Base-by-base conservation (phyloP, 2,888 invertebrate species). In the Netelia melanura region DNA sequence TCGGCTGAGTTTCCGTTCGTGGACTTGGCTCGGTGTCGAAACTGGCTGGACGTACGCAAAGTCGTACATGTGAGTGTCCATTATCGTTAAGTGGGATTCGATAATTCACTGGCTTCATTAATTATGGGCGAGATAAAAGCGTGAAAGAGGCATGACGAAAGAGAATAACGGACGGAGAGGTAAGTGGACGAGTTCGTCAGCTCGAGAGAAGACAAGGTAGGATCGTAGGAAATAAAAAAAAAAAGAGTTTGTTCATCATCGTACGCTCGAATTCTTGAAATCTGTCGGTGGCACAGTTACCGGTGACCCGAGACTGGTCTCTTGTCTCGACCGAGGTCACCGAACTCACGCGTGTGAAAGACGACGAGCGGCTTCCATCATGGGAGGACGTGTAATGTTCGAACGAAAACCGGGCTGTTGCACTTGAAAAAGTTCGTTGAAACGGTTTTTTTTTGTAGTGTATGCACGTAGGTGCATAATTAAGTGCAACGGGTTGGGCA, bases 251-350 rank as follows among this genome's bases (percentile, higher is more conserved):
- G 17, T 9, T 76, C 6, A 52, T 64, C 23, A 52, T 52, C 67
- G 58, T 65, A n/a, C 43, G 62, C n/a, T 43, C 44, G 54, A 64
- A 72, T 64, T 81, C 17, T 38, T 48, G 86, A 88, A 87, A 87
- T 89, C 83, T 84, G 72, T 65, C 79, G 68, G 75, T 88, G 90
- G 81, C 89, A 90, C 87, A 85, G 88, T 89, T 89, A 87, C 84
- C 80, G 87, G 64, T 81, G 86, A 74, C 84, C 71, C 74, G 82
- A 68, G 54, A 58, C 62, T 30, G 58, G 14, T 25, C 61, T 54
- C n/a, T 30, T 23, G 52, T 70, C 61, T 70, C 52, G n/a, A 62
- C 38, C 11, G 23, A 78, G 86, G 84, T 86, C 85, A 84, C 82
- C 84, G 84, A 86, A 86, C 86, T 67, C 82, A 10, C n/a, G 17